Evolutionary conservation across 2,888 invertebrate genomes (phyloP).

Genomic region (Ferrisia virgata): DNA sequence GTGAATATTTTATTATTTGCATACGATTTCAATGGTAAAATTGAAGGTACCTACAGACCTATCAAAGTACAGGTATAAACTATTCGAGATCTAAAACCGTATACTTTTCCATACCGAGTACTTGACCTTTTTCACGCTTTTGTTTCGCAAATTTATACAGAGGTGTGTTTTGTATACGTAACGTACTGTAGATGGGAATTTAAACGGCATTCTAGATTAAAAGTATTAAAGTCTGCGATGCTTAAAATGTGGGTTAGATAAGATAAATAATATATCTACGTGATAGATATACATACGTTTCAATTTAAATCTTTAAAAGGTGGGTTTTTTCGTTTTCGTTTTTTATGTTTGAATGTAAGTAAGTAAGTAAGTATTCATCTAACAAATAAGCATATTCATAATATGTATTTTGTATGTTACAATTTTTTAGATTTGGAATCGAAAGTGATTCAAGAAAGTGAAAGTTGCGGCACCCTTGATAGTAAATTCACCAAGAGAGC

Average conservation of each 20-base stretch:
- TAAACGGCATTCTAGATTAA: neutral
- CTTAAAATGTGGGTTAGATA: neutral
- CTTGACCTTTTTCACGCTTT: neutral
- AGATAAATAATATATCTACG: neutral
- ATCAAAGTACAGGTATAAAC: no score
- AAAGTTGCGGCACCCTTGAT: slow-evolving; percentile 22
- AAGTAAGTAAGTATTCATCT: no score
- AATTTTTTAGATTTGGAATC: slow-evolving; percentile 22
- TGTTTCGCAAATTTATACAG: neutral
- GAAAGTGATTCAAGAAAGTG: slow-evolving; percentile 18
- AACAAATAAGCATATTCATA: no score
- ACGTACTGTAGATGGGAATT: neutral
- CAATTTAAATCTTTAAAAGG: neutral
- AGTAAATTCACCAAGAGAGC: slow-evolving; percentile 1
- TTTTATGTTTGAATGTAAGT: neutral
- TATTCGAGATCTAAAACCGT: neutral
- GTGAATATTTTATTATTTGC: neutral
- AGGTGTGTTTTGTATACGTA: neutral
- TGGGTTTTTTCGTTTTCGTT: neutral
- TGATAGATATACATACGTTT: no score
- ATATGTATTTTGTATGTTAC: neutral
- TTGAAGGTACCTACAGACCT: neutral
- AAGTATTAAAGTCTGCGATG: neutral
- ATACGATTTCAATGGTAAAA: neutral
- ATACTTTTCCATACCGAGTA: no score